Percentiles rank a stretch among this genome's conserved stretches.
These are phyloP conservation scores for Manacus vitellinus DNA, from an alignment of 2,113 vertebrate species.

Conservation along the genomic window DNA sequence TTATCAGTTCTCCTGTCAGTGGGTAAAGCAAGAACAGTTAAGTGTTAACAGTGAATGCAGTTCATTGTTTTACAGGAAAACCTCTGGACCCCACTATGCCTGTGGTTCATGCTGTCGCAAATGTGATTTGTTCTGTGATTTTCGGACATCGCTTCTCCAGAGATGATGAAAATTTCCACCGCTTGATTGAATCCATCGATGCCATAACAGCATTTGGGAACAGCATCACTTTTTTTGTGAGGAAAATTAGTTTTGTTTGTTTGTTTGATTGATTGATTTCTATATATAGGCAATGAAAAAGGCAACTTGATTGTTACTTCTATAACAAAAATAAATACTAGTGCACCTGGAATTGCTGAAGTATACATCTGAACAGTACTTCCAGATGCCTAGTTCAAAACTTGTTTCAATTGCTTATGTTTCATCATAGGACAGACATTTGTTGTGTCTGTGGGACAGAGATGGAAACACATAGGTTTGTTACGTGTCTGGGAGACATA, in stretches of 20 bases:
- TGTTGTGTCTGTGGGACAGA: not conserved
- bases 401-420: not conserved
- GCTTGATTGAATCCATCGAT: constrained; percentile 22
- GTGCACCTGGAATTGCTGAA: not conserved
- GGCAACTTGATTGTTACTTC: not conserved
- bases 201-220: not conserved
- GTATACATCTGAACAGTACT: not conserved
- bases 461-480: not conserved
- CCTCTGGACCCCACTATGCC: constrained; percentile 39
- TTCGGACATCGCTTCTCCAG: constrained; percentile 45
- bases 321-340: not conserved
- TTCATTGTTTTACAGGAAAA: constrained; percentile 37
- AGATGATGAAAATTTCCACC: constrained; percentile 49
- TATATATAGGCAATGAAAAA: not conserved
- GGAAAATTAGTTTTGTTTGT: not conserved
- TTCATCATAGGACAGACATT: not conserved
- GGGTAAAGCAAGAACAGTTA: not conserved
- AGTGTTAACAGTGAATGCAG: not conserved
- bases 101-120: not conserved
- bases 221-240: not conserved
- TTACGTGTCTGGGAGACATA: not conserved
- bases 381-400: not conserved
- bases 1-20: not conserved
- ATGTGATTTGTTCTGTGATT: constrained; percentile 41
- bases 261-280: not conserved